These are phyloP conservation scores for Nasonia oneida DNA, from an alignment of 2,888 invertebrate species.

Conservation along the genomic window DNA sequence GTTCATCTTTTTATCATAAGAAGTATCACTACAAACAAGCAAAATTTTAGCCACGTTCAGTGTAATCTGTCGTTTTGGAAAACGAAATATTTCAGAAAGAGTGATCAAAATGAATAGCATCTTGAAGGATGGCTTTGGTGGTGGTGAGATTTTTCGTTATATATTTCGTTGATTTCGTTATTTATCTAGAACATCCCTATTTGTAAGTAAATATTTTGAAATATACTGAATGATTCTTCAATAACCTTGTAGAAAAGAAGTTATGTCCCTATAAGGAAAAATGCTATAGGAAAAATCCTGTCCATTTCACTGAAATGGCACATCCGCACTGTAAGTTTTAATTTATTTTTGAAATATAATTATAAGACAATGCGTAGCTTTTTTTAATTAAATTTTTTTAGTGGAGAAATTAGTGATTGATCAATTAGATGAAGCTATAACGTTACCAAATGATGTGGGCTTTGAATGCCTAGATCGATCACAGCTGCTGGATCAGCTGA, in stretches of 20 bases:
- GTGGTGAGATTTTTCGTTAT: constrained; percentile 34
- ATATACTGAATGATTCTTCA: constrained; percentile 20
- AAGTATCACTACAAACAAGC: not conserved
- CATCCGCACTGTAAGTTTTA: constrained; percentile 88
- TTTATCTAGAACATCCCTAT: not conserved
- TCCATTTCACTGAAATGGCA: constrained; percentile 89
- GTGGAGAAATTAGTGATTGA: constrained; percentile 85
- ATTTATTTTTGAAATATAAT: constrained; percentile 33
- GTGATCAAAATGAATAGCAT: constrained; percentile 37
- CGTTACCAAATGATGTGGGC: constrained; percentile 69
- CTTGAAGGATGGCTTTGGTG: constrained; percentile 16
- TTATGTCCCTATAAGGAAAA: constrained; percentile 88
- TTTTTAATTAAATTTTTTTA: constrained; percentile 72
- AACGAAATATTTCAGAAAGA: not conserved
- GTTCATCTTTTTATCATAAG: not conserved
- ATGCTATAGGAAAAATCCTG: constrained; percentile 92
- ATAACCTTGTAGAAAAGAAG: constrained; percentile 74
- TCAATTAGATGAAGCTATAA: constrained; percentile 81
- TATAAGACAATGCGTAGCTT: constrained; percentile 5
- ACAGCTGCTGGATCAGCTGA: constrained; percentile 73
- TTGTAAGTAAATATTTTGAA: not conserved
- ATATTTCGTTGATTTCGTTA: not conserved
- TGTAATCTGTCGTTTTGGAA: not conserved
- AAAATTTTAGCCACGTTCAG: constrained; percentile 29
- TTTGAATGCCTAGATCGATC: constrained; percentile 71